phyloP scores from a whole-genome alignment of 1,140 invertebrate species.

The Eupeodes corollae region DNA sequence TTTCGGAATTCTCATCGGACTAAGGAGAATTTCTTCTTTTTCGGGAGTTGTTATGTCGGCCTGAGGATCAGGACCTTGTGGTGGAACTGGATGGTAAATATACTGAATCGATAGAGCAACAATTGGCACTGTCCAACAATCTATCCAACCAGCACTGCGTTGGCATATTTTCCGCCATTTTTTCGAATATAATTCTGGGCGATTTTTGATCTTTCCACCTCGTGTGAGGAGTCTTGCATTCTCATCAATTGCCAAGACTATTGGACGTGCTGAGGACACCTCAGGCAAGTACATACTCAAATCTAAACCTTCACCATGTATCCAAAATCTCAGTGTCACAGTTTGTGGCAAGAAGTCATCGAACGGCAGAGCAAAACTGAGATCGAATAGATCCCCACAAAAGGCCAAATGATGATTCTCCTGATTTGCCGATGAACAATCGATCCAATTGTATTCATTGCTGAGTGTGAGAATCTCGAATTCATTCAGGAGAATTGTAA shows the following conservation, averaged over 20 bases:
- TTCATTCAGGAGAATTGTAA: constrained; percentile 82
- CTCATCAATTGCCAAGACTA: constrained; percentile 74
- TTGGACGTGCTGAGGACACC: constrained; percentile 74
- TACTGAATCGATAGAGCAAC: constrained; percentile 83
- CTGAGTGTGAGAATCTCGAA: constrained; percentile 90
- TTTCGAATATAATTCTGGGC: constrained; percentile 47
- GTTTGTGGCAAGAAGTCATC: constrained; percentile 81
- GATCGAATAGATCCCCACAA: constrained; percentile 83
- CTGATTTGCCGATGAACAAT: constrained; percentile 88
- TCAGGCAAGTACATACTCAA: constrained; percentile 82
- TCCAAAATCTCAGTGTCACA: constrained; percentile 80
- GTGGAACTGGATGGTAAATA: constrained; percentile 82
- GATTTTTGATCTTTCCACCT: constrained; percentile 51
- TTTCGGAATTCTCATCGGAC: constrained; percentile 78
- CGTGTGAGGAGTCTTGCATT: constrained; percentile 76
- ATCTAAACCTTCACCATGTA: constrained; percentile 87
- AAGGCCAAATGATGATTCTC: constrained; percentile 90
- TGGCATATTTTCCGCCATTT: constrained; percentile 84
- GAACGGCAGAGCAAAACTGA: constrained; percentile 88
- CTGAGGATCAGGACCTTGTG: constrained; percentile 71
- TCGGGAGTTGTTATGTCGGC: constrained; percentile 87
- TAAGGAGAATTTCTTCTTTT: constrained; percentile 83
- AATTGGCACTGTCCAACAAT: constrained; percentile 91
- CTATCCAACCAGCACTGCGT: constrained; percentile 70
- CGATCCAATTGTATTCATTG: constrained; percentile 98